These are phyloP conservation scores for Macrotis lagotis DNA, from an alignment of 2,113 vertebrate genomes.

Conservation along the genomic window DNA sequence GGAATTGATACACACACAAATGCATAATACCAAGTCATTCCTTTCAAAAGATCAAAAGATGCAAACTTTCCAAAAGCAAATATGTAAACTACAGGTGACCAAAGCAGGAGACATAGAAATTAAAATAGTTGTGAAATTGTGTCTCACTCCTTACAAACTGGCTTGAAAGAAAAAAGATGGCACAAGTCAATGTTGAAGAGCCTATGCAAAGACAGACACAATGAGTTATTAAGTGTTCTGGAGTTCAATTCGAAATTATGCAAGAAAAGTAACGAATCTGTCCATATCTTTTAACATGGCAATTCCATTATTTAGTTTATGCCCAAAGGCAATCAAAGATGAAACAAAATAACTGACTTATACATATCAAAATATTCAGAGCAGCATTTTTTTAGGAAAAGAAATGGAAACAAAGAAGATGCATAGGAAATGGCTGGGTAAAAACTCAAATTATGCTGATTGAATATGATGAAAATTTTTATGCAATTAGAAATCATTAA, in stretches of 20 bases:
- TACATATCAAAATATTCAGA: neutral
- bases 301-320: neutral
- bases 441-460: neutral
- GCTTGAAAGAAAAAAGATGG: neutral
- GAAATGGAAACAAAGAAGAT: neutral
- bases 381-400: neutral
- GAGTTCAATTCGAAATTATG: neutral
- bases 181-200: neutral
- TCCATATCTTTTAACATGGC: neutral
- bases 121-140: neutral
- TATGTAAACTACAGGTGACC: neutral
- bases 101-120: neutral
- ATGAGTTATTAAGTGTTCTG: neutral
- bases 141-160: neutral
- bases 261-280: neutral
- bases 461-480: neutral
- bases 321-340: neutral
- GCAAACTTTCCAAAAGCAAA: neutral
- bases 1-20: neutral
- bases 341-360: neutral
- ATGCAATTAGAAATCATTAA: neutral
- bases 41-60: neutral
- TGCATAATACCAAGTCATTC: neutral
- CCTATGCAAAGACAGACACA: neutral
- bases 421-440: neutral